Percentiles rank a stretch among this genome's conserved stretches.
phyloP scores from a whole-genome alignment of 2,888 invertebrate species.

The Sinelater perroti region DNA sequence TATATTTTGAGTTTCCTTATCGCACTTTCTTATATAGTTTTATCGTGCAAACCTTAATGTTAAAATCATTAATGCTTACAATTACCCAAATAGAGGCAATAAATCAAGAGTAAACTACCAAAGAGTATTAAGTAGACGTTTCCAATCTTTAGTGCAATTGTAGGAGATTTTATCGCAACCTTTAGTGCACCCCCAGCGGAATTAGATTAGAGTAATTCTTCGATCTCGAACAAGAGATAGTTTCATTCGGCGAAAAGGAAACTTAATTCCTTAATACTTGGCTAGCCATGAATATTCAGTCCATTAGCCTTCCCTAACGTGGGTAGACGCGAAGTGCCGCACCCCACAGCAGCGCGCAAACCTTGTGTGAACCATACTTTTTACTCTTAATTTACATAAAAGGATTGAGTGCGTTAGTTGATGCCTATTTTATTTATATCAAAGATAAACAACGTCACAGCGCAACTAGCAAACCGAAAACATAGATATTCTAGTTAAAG shows the following conservation, averaged over 20 bases:
- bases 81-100: neutral
- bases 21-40: too few relatives aligned
- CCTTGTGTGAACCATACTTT: conserved; percentile 15
- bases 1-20: too few relatives aligned
- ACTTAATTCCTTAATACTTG: conserved; percentile 24
- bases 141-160: conserved; percentile 2
- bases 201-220: conserved; percentile 11
- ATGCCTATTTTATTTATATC: conserved; percentile 9
- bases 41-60: too few relatives aligned
- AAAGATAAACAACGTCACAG: too few relatives aligned
- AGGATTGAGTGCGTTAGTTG: conserved; percentile 9
- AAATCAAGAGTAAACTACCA: conserved; percentile 6
- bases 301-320: conserved; percentile 25
- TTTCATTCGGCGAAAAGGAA: conserved; percentile 20
- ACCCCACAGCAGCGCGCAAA: conserved; percentile 6
- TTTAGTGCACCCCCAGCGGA: conserved; percentile 3
- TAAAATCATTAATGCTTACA: too few relatives aligned
- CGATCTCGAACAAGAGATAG: conserved; percentile 13
- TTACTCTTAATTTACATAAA: conserved; percentile 12
- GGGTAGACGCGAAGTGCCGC: conserved; percentile 21
- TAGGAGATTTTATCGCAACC: neutral
- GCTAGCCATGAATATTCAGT: conserved; percentile 24
- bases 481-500: too few relatives aligned
- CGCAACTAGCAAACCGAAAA: too few relatives aligned
- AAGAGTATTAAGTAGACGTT: neutral